Evolutionary conservation across 2,888 invertebrate species (phyloP).

Genomic region (Leptinotarsa haldemani): DNA sequence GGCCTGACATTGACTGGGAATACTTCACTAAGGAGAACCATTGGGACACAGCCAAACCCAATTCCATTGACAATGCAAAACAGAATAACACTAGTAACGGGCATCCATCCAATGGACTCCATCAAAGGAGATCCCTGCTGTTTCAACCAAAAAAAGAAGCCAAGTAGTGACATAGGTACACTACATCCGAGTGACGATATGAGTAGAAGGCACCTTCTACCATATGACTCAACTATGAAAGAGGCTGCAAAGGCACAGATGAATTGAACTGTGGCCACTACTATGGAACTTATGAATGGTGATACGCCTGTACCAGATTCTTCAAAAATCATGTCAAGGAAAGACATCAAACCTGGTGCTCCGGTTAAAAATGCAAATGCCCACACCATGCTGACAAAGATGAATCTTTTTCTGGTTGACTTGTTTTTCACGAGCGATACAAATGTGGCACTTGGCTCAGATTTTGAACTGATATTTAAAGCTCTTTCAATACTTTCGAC

Average conservation of each 20-base stretch:
- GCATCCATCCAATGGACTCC: conserved; percentile 73
- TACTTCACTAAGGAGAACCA: conserved; percentile 85
- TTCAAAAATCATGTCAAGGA: conserved; percentile 77
- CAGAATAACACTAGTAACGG: conserved; percentile 75
- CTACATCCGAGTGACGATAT: too few relatives aligned
- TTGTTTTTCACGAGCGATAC: conserved; percentile 31
- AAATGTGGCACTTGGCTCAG: conserved; percentile 34
- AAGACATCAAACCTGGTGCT: conserved; percentile 82
- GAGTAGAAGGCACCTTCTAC: too few relatives aligned
- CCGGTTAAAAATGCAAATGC: conserved; percentile 80
- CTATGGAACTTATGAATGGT: too few relatives aligned
- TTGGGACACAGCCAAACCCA: conserved; percentile 80
- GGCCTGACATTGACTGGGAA: conserved; percentile 76
- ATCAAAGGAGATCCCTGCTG: conserved; percentile 24
- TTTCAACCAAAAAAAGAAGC: conserved; percentile 45
- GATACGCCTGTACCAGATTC: conserved; percentile 71
- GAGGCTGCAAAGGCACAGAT: too few relatives aligned
- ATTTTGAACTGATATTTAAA: too few relatives aligned
- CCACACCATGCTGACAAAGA: conserved; percentile 80
- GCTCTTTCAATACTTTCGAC: too few relatives aligned
- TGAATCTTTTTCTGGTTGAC: conserved; percentile 68
- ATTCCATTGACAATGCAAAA: conserved; percentile 78
- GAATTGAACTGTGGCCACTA: too few relatives aligned
- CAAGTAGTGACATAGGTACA: conserved; percentile 29
- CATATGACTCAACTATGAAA: too few relatives aligned